Conservation (phyloP, 2,888 invertebrate genomes). For the Hecatera dysodea region DNA sequence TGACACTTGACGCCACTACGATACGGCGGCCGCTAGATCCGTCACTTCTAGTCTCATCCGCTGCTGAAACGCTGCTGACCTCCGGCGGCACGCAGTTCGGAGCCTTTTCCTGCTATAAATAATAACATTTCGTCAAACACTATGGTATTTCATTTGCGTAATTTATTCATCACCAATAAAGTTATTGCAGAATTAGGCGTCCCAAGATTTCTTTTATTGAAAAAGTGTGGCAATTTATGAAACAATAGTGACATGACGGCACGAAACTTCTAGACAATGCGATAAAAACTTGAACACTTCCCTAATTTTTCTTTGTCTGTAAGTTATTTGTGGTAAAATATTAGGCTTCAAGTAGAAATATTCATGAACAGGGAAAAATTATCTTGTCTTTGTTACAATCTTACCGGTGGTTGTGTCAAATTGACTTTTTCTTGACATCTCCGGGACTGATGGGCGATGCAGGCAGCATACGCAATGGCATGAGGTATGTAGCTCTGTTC, state of each 20-base stretch:
- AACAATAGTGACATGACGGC: slow-evolving; percentile 46
- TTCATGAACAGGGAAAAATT: slow-evolving; percentile 41
- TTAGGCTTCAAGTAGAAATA: slow-evolving; percentile 50
- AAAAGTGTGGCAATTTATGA: slow-evolving; percentile 38
- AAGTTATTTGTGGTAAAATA: slow-evolving; percentile 64
- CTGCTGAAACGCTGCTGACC: slow-evolving; percentile 84
- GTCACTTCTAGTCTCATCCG: slow-evolving; percentile 82
- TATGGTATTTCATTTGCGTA: slow-evolving; percentile 22
- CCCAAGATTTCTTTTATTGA: slow-evolving; percentile 22
- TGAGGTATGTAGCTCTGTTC: slow-evolving; percentile 97
- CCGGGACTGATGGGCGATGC: slow-evolving; percentile 93
- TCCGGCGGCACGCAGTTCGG: slow-evolving; percentile 90
- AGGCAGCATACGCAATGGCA: slow-evolving; percentile 95
- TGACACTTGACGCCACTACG: slow-evolving; percentile 92
- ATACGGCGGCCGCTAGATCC: slow-evolving; percentile 89
- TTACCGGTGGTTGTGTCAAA: slow-evolving; percentile 88
- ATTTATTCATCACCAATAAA: slow-evolving; percentile 38
- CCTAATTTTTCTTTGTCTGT: slow-evolving; percentile 49
- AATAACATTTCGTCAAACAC: slow-evolving; percentile 26
- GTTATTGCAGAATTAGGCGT: slow-evolving; percentile 9
- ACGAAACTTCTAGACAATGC: slow-evolving; percentile 54
- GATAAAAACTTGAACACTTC: slow-evolving; percentile 60
- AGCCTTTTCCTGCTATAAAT: slow-evolving; percentile 74
- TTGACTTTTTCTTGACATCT: slow-evolving; percentile 92
- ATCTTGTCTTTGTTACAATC: slow-evolving; percentile 43